These are phyloP conservation scores for Enteromius trimaculatus DNA, from an alignment of 2,797 vertebrate species.

Conservation along the genomic window DNA sequence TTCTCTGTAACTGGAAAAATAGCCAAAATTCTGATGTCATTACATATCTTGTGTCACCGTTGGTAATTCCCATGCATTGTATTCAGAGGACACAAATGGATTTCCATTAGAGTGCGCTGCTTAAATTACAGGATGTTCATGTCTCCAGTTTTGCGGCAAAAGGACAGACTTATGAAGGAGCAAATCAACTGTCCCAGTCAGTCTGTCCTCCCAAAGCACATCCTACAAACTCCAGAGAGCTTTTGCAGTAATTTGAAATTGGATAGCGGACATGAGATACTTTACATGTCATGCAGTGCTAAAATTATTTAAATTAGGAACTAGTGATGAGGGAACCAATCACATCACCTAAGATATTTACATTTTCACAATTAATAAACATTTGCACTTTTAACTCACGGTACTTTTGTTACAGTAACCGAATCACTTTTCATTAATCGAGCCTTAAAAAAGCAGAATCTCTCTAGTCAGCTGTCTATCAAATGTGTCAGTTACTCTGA, in stretches of 20 bases:
- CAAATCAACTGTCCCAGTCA: slow-evolving; percentile 22
- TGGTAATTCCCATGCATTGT: slow-evolving; percentile 42
- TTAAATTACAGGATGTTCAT: slow-evolving; percentile 46
- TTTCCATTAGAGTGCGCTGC: slow-evolving; percentile 34
- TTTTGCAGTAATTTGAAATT: background rate
- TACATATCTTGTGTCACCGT: slow-evolving; percentile 44
- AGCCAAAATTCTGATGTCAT: slow-evolving; percentile 41
- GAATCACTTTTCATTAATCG: background rate
- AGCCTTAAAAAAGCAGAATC: background rate
- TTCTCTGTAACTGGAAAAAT: slow-evolving; percentile 16
- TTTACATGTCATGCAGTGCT: background rate
- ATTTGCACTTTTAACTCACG: background rate
- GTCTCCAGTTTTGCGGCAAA: slow-evolving; percentile 35
- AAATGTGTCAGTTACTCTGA: background rate
- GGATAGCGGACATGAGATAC: background rate
- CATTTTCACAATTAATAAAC: background rate
- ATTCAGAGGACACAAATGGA: slow-evolving; percentile 44
- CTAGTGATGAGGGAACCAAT: background rate
- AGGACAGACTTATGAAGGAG: slow-evolving; percentile 19
- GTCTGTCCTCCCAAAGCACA: slow-evolving; percentile 23
- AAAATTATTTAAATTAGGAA: background rate
- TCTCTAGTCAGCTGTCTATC: background rate
- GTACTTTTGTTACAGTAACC: background rate
- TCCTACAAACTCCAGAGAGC: slow-evolving; percentile 17
- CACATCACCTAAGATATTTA: background rate